Base-by-base conservation (phyloP, 2,797 vertebrate species). In the Pangasius larnaudii region DNA sequence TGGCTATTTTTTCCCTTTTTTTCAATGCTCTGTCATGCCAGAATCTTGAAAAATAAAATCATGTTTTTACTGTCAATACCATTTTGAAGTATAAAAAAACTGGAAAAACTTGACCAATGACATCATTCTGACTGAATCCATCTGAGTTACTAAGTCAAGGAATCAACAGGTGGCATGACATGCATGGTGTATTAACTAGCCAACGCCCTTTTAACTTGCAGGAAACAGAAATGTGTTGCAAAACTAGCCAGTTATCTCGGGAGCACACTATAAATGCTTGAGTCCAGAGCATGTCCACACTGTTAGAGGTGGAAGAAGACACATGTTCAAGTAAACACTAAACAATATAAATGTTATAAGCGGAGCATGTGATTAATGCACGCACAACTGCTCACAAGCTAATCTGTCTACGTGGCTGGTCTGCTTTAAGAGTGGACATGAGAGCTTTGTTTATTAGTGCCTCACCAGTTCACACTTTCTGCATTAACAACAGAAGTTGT, bases 71-170 rank as follows among this genome's bases (percentile, higher is more conserved):
- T 2, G 5, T 24, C 71, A 42, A 46, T 74, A 14, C 16, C 7
- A 53, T 78, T 78, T 53, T 53, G 2, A 78, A 10, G n/a, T 2
- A 39, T 59, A 59, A 42, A 30, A n/a, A 30, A 59, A 58, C 78
- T 59, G 53, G 78, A 82, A 63, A 63, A 30, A 82, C 59, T 65
- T 46, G 39, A n/a, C 27, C 14, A 49, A 46, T 82, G 80, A 82
- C 36, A 46, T 82, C 39, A 82, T 39, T 42, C 27, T n/a, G 24
- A 65, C 6, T n/a, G 36, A 82, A 82, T 63, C 11, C 6, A 81
- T 42, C 36, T 6, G 2, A 14, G 24, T 63, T 82, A 63, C 58
- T n/a, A 39, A 81, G 36, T 61, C 24, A 61, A 61, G 9, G 39
- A 46, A 36, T 82, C 39, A 63, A 9, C 24, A 63, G 79, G 39